Base-by-base conservation (phyloP, 2,888 invertebrate species). In the Macrosoma leucophasiata region DNA sequence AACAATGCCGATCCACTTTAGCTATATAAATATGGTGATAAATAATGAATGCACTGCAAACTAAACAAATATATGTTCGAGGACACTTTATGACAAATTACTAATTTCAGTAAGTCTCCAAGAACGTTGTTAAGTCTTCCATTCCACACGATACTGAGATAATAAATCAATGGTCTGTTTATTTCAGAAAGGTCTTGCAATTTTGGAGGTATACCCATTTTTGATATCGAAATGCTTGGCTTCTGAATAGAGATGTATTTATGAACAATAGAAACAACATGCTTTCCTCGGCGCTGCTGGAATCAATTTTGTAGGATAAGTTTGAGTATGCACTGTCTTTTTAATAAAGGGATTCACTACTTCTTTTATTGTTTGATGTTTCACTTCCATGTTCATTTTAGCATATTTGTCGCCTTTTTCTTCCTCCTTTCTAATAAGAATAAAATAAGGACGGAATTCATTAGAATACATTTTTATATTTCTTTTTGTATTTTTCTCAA, bases 321-420 rank as follows among this genome's bases (percentile, higher is more conserved):
- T 82, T 44, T 82, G 79, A 0, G 82, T 79, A 41, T 52, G 62
- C 0, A 53, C 64, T 8, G 63, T 59, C 40, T 66, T 77, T 50
- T 59, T 75, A 2, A 49, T 62, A 33, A 82, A 82, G 0, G 77
- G 78, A 41, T 82, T 81, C 1, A 49, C n/a, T 0, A 62, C 54
- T 13, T 70, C 71, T 1, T 30, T 17, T 2, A 59, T 52, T 3
- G 55, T 46, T 6, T 35, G 50, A 40, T 71, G 71, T 43, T 78
- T 81, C 23, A 82, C 54, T 58, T 82, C 79, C 74, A 82, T 70
- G 37, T 72, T 73, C 19, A 82, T 71, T 38, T 61, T 65, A 2
- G 77, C 79, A 41, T 58, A 68, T 44, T 62, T 72, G 25, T 82
- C 82, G 2, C 81, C 82, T 39, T 82, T 81, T 33, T 82, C 81